These are phyloP conservation scores for Diuraphis noxia DNA, from an alignment of 1,140 invertebrate species.

Conservation along the genomic window DNA sequence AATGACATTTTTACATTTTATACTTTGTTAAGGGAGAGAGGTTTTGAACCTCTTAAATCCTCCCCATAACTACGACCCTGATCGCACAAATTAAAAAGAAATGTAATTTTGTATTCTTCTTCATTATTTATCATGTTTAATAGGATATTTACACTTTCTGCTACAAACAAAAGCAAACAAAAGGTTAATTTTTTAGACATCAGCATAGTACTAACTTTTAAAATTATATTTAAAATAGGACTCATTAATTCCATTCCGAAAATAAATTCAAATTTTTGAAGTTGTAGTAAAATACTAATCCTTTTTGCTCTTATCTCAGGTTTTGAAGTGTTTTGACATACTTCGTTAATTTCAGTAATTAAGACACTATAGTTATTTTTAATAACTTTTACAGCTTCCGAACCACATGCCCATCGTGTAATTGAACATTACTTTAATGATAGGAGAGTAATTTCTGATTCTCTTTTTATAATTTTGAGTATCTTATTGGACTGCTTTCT, in stretches of 20 bases:
- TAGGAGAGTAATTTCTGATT: slow-evolving; percentile 30
- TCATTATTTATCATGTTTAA: too few species aligned
- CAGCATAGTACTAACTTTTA: slow-evolving; percentile 50
- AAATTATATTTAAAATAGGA: slow-evolving; percentile 51
- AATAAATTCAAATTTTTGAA: slow-evolving; percentile 55
- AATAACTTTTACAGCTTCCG: slow-evolving; percentile 54
- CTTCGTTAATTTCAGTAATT: slow-evolving; percentile 38
- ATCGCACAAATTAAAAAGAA: too few species aligned
- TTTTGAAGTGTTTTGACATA: neutral
- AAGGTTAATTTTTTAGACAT: too few species aligned
- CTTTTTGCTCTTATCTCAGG: slow-evolving; percentile 42
- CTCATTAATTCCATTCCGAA: slow-evolving; percentile 46
- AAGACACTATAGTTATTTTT: slow-evolving; percentile 33
- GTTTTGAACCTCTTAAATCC: too few species aligned
- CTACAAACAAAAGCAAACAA: too few species aligned
- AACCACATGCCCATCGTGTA: slow-evolving; percentile 54
- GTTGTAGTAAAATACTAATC: slow-evolving; percentile 53
- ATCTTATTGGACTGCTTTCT: slow-evolving; percentile 55
- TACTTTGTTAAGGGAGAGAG: too few species aligned
- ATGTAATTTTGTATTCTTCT: too few species aligned
- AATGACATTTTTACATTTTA: too few species aligned
- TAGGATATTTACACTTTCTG: too few species aligned
- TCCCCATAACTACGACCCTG: too few species aligned
- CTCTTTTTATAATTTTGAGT: slow-evolving; percentile 53
- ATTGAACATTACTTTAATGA: slow-evolving; percentile 51